Base-by-base conservation (phyloP, 1,140 invertebrate genomes). In the Nasonia giraulti region DNA sequence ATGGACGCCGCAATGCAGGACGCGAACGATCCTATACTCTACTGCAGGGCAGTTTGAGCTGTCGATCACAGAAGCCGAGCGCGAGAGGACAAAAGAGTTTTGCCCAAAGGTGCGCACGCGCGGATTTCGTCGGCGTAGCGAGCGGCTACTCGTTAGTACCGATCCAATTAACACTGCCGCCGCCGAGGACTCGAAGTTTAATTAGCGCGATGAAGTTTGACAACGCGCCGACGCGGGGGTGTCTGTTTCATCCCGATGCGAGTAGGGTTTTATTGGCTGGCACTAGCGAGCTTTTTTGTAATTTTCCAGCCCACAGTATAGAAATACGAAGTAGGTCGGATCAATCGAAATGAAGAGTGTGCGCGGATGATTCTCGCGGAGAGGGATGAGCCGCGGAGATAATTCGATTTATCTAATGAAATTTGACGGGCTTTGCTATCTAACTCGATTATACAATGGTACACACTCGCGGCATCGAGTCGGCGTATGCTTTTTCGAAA, bases 11-110 rank as follows among this genome's bases (percentile, higher is more conserved):
- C 55, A 20, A 14, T 14, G 50, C 17, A 62, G 55, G 55, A 82
- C 31, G 27, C 55, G 69, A 82, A 74, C 44, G 69, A 31, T 55
- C 44, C 80, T 74, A 44, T 44, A 23, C n/a, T n/a, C 2, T 11
- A 74, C 17, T 74, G 27, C 66, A 10, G 8, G 69, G 69, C 33
- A 66, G 80, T 75, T 82, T 82, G 10, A 75, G 73, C 81, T 82
- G 73, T 82, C 81, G 50, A 76, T 82, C 81, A 66, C 81, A 68
- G 62, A 14, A 55, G 23, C 77, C n/a, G 12, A 20, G 11, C n/a
- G 55, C n/a, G 55, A 62, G 4, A 62, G 55, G 55, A 62, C 55
- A 62, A 62, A 62, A 62, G 55, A 62, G 55, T 62, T 62, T 62
- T 62, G 5, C 6, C 55, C 55, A 7, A 62, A 62, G 17, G 55